phyloP scores from a whole-genome alignment of 2,797 vertebrate species.

The Labroides dimidiatus region DNA sequence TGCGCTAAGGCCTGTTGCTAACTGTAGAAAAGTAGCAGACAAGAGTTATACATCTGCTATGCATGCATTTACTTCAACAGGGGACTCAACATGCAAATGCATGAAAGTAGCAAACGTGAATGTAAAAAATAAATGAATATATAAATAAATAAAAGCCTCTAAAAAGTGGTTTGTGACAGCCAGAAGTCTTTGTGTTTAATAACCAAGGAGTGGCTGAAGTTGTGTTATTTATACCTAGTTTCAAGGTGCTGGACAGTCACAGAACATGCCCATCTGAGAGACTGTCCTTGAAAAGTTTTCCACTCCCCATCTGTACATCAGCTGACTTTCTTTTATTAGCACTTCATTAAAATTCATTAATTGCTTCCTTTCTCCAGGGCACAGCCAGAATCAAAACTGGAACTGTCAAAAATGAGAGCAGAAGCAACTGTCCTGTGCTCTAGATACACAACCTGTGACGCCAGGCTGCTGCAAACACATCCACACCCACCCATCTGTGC shows the following conservation, averaged over 20 bases:
- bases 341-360: conserved; percentile 86
- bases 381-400: conserved; percentile 67
- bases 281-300: conserved; percentile 79
- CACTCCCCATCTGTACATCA: conserved; percentile 68
- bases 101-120: not conserved
- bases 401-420: conserved; percentile 72
- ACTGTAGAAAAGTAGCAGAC: too few species aligned
- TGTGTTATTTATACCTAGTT: not conserved
- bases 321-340: conserved; percentile 82
- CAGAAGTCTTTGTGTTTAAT: not conserved
- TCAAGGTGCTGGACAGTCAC: conserved; percentile 22
- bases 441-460: conserved; percentile 62
- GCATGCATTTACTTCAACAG: not conserved
- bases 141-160: too few species aligned
- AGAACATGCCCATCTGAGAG: conserved; percentile 15
- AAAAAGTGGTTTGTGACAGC: too few species aligned
- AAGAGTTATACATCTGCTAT: too few species aligned
- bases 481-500: conserved; percentile 15
- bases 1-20: too few species aligned
- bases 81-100: not conserved
- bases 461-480: conserved; percentile 23
- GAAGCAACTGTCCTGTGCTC: conserved; percentile 64
- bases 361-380: conserved; percentile 84
- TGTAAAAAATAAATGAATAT: too few species aligned
- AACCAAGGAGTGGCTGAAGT: not conserved